Percentiles rank a stretch among this genome's conserved stretches.
Evolutionary conservation across 2,888 invertebrate genomes (phyloP).

Genomic region (Eristalis intricaria): DNA sequence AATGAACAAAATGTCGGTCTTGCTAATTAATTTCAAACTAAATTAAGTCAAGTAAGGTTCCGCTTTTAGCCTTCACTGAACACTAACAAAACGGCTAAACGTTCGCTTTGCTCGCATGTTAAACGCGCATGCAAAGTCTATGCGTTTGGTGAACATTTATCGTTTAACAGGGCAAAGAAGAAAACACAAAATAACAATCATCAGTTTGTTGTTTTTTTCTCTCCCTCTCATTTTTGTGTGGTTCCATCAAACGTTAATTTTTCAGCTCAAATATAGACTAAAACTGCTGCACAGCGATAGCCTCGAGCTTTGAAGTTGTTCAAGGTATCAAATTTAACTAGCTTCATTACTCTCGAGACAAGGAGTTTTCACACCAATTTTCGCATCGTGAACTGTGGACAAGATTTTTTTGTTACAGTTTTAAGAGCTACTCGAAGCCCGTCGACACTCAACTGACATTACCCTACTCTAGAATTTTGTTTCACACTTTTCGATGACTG

Average conservation of each 20-base stretch:
- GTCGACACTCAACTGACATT: constrained; percentile 19
- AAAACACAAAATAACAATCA: not conserved
- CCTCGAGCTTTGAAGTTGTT: constrained; percentile 17
- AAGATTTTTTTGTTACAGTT: not conserved
- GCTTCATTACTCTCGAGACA: constrained; percentile 26
- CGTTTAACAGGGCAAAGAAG: not conserved
- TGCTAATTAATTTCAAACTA: not conserved
- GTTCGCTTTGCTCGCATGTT: not conserved
- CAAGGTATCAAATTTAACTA: constrained; percentile 13
- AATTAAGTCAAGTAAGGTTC: not conserved
- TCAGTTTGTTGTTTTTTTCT: not conserved
- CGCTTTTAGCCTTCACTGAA: not conserved
- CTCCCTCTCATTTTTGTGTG: not conserved
- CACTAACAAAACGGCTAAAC: not conserved
- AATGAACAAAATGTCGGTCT: not conserved
- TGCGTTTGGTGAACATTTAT: not conserved
- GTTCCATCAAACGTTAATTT: not conserved
- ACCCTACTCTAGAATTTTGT: constrained; percentile 26
- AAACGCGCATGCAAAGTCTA: not conserved
- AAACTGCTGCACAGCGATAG: not conserved
- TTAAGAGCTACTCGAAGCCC: not conserved
- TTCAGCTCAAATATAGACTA: constrained; percentile 5
- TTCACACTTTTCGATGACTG: constrained; percentile 15
- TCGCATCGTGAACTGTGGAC: constrained; percentile 8
- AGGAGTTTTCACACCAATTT: constrained; percentile 27